Base-by-base conservation (phyloP, 2,888 invertebrate species). In the Pyrocoelia pectoralis region DNA sequence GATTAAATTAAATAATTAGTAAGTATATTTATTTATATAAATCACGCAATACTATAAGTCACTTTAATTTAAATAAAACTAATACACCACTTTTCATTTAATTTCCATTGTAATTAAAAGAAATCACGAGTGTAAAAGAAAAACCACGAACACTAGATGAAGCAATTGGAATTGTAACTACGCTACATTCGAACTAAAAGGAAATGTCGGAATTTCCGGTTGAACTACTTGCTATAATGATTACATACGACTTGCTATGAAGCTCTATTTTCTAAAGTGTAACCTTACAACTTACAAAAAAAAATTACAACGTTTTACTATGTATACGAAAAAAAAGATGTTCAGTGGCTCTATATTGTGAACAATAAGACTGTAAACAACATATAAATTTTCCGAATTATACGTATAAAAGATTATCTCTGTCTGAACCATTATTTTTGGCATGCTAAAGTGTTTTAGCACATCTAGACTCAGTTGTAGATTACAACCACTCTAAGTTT, bases 401-500 rank as follows among this genome's bases (percentile, higher is more conserved):
- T 54, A 48, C 60, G 49, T 29, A 53, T 29, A 38, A 59, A 40
- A 43, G 33, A 54, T 60, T 60, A 60, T 60, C 60, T 60, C 13
- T 28, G 54, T 60, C 46, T 60, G 38, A 28, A 50, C 48, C 38
- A 60, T 55, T 57, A 60, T 60, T 60, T 60, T 60, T 60, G 54
- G 60, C 60, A 24, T 50, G 54, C 13, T n/a, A 48, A 40, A 49
- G 60, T 55, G 54, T 55, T 53, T 33, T 46, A 52, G 54, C 18
- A 48, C 59, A 53, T 53, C 38, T 60, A 53, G 24, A 19, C 48
- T 46, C 54, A 43, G 49, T 33, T 59, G 54, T 54, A 54, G 54
- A 54, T 60, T 54, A 60, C 54, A 54, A 60, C 60, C 38, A 28
- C 60, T 60, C 54, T 54, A 55, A 60, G 49, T 49, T 60, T 60